phyloP scores from a whole-genome alignment of 23 tunicate species.

The Pegea sp. region DNA sequence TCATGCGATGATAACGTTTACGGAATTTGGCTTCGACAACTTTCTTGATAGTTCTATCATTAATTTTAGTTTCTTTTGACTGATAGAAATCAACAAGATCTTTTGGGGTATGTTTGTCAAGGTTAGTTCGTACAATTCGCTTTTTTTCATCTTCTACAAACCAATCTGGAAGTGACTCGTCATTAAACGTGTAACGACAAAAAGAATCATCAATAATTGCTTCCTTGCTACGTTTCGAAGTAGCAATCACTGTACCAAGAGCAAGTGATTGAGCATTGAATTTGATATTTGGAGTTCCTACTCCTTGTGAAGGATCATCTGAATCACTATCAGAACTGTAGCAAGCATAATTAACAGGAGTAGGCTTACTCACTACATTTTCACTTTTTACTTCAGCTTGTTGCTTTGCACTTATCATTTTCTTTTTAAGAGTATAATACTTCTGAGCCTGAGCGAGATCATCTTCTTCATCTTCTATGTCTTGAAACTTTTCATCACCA shows the following conservation, averaged over 20 bases:
- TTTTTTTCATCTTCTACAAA: constrained; percentile 78
- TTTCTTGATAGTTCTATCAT: constrained; percentile 77
- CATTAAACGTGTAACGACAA: constrained; percentile 69
- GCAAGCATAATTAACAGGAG: too few relatives aligned
- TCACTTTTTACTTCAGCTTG: constrained; percentile 10
- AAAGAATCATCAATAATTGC: constrained; percentile 74
- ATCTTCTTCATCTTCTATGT: constrained; percentile 16
- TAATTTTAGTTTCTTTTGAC: constrained; percentile 34
- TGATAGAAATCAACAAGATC: constrained; percentile 23
- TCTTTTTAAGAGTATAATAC: constrained; percentile 7
- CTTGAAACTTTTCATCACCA: constrained; percentile 4
- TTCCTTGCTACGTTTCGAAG: constrained; percentile 54
- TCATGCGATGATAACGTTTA: constrained; percentile 32
- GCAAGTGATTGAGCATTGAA: constrained; percentile 66
- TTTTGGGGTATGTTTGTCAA: constrained; percentile 33
- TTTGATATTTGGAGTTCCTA: constrained; percentile 7
- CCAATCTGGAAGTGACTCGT: constrained; percentile 84
- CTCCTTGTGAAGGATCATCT: constrained; percentile 6
- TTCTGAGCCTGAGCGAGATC: constrained; percentile 29
- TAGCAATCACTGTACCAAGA: constrained; percentile 69
- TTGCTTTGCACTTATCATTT: constrained; percentile 3
- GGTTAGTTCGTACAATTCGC: constrained; percentile 5
- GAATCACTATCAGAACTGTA: too few relatives aligned
- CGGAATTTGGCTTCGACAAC: constrained; percentile 93
- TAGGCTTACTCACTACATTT: background rate